These are phyloP conservation scores for Pocota personata DNA, from an alignment of 2,888 invertebrate species.

Conservation along the genomic window DNA sequence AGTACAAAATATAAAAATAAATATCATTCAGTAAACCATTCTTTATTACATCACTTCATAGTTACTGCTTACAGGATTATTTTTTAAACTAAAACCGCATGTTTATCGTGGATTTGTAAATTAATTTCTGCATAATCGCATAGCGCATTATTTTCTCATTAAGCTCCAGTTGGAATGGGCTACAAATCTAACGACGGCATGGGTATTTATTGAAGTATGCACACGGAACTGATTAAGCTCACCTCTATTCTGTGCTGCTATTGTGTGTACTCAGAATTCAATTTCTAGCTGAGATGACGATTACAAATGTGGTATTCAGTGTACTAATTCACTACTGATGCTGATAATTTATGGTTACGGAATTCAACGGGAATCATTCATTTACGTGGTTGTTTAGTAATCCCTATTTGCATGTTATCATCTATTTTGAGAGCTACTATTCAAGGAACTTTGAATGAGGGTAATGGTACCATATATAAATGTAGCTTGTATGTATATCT, in stretches of 20 bases:
- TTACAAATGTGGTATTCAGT: conserved; percentile 56
- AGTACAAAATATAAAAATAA: no score
- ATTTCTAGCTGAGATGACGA: conserved; percentile 53
- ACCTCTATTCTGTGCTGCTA: conserved; percentile 20
- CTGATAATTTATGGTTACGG: conserved; percentile 37
- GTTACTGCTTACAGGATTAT: background rate
- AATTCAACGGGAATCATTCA: conserved; percentile 37
- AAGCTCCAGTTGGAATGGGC: background rate
- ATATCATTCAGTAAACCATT: background rate
- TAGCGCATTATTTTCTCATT: conserved; percentile 41
- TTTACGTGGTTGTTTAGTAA: conserved; percentile 49
- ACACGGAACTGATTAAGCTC: conserved; percentile 29
- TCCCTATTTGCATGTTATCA: conserved; percentile 41
- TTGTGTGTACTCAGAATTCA: conserved; percentile 47
- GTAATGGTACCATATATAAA: background rate
- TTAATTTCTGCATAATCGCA: conserved; percentile 15
- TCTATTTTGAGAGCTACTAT: conserved; percentile 18
- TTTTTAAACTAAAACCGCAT: background rate
- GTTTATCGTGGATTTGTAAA: background rate
- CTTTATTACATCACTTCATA: background rate
- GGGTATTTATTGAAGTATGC: conserved; percentile 44
- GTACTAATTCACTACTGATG: conserved; percentile 19
- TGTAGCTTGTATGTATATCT: no score
- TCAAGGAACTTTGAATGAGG: conserved; percentile 1
- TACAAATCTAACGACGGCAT: background rate